Conservation (phyloP, 2,888 invertebrate species). For the Sesia apiformis region DNA sequence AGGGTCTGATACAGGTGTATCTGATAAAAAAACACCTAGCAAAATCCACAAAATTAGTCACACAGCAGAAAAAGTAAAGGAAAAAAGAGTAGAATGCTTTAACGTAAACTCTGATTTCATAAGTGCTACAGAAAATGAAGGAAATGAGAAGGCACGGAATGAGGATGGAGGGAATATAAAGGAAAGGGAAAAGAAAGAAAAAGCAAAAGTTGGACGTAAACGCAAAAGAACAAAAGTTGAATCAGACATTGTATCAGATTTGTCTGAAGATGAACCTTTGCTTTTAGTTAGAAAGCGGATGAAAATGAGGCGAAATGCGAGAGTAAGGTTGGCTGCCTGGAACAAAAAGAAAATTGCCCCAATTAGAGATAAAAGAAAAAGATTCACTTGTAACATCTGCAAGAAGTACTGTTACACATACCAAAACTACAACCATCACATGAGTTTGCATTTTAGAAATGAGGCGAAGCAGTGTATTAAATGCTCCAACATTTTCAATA, state of each 20-base stretch:
- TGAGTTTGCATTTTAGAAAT: constrained; percentile 36
- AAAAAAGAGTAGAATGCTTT: neutral
- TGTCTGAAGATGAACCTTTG: constrained; percentile 41
- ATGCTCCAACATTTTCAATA: constrained; percentile 34
- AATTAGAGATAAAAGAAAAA: constrained; percentile 11
- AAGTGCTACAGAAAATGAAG: constrained; percentile 20
- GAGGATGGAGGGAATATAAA: constrained; percentile 1
- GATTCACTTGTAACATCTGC: constrained; percentile 42
- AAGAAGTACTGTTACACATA: constrained; percentile 52
- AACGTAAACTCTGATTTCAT: constrained; percentile 12
- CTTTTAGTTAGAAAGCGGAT: constrained; percentile 16
- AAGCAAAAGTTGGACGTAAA: neutral
- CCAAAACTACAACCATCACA: constrained; percentile 54
- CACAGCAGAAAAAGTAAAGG: neutral
- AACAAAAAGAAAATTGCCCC: constrained; percentile 4
- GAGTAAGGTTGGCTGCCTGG: constrained; percentile 2
- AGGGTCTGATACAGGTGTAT: neutral
- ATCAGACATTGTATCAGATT: constrained; percentile 11
- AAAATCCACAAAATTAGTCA: neutral
- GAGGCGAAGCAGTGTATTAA: constrained; percentile 44
- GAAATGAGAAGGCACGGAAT: constrained; percentile 5
- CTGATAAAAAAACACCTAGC: neutral
- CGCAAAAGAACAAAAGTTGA: constrained; percentile 1
- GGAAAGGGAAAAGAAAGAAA: constrained; percentile 3
- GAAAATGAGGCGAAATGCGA: constrained; percentile 2